Base-by-base conservation (phyloP, 2,113 vertebrate genomes). In the Mohoua ochrocephala region DNA sequence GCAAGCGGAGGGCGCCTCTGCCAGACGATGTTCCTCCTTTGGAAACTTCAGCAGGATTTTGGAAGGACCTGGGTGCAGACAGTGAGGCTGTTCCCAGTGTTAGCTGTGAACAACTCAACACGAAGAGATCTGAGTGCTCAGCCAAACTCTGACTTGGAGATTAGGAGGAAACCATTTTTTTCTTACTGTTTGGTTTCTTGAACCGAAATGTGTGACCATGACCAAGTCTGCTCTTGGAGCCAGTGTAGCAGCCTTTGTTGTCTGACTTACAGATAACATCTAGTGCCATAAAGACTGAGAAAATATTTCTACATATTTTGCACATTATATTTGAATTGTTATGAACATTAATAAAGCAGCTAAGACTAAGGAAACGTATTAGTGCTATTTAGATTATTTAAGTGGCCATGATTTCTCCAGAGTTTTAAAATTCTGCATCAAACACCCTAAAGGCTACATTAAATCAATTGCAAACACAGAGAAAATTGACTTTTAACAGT, bases 401-500 rank as follows among this genome's bases (percentile, higher is more conserved):
- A 93, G 56, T 79, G 42, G 59, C 15, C 47, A 14, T 70, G 16
- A 59, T 91, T 96, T 87, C 60, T 96, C 11, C 42, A 76, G 84
- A 91, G 86, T 82, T 67, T 80, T 94, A 92, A 84, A 97, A 89
- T 57, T 89, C 41, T 84, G 22, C 84, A 64, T 80, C 37, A 92
- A 53, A 92, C 86, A 67, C 64, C 31, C 64, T 94, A 89, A 95
- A 96, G 90, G 65, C 91, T 94, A 59, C 15, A 27, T 93, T 92
- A 94, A 96, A 97, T 94, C 77, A 89, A 63, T 80, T 71, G 86
- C 67, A 88, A 97, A 88, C 61, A 84, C 44, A 85, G 83, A 92
- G 87, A 85, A 89, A 93, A 95, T 63, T 91, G 56, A 56, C 84
- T 97, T 97, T 95, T 70, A 93, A 92, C 85, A 95, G 64, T 93